Evolutionary conservation across 2,888 invertebrate genomes (phyloP), one percentile per base, ranked within the genome.

Genomic region (Drosophila lacicola): DNA sequence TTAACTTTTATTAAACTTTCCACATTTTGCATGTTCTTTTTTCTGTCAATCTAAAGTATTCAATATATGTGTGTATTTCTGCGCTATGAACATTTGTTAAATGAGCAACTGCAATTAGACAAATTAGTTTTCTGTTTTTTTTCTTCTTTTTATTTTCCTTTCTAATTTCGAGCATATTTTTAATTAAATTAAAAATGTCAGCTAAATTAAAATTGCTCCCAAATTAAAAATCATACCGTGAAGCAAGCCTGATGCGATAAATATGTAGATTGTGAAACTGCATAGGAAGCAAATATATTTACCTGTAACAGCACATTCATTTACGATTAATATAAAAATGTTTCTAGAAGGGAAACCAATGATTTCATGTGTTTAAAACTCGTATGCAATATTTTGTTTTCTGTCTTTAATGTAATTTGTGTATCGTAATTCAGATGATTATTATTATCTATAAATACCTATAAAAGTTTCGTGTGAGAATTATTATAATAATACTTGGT

Each of bases 131-230:
- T 74, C 47, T 50, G 64, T 64, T 50, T 45, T 62, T 53, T 41
- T 39, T 25, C 41, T 33, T 53, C 25, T 10, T n/a, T 11, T 33
- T 41, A 44, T 60, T 65, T 33, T 13, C 36, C 41, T 42, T 60
- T 56, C 19, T 58, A 49, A 61, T 70, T 70, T 58, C 77, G 62
- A 54, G 19, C 49, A 79, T 71, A 67, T 63, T 69, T 68, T 82
- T 79, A 71, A 81, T 66, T 51, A 45, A 84, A 87, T 82, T 82
- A 54, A 64, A 82, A 74, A 81, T 78, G 41, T 57, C 14, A 33
- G n/a, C 51, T 53, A 62, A 50, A 56, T 41, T 42, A 53, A 47
- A 70, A 66, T 67, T 74, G 50, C 29, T 63, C 33, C 45, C 49
- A 81, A 81, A 66, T 74, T 79, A 49, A 82, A 84, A 81, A 57